A percentile compares a stretch with the other conserved stretches of the same genome.
Conservation (phyloP, 2,888 invertebrate genomes). For the Xylota sylvarum region DNA sequence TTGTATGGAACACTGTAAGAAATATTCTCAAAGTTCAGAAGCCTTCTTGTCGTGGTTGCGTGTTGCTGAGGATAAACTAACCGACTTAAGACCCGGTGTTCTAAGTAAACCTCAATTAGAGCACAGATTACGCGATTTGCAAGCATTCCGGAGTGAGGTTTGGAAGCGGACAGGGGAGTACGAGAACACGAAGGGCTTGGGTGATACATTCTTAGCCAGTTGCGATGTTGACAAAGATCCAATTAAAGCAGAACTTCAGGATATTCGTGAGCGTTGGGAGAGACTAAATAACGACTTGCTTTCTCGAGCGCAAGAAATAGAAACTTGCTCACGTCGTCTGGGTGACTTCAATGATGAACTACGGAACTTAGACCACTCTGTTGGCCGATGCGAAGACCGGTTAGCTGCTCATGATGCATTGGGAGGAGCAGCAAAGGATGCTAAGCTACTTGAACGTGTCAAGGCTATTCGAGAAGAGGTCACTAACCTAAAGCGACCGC, state of each 20-base stretch:
- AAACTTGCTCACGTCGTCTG: slow-evolving; percentile 92
- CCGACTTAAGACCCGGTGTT: slow-evolving; percentile 90
- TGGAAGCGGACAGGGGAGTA: slow-evolving; percentile 97
- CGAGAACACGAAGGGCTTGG: slow-evolving; percentile 93
- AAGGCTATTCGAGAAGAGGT: slow-evolving; percentile 93
- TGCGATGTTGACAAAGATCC: slow-evolving; percentile 97
- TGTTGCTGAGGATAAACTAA: slow-evolving; percentile 93
- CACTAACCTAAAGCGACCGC: slow-evolving; percentile 90
- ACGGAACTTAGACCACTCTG: slow-evolving; percentile 92
- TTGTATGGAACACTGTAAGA: slow-evolving; percentile 96
- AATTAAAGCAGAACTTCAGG: slow-evolving; percentile 92
- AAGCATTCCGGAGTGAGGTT: slow-evolving; percentile 95
- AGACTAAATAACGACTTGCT: slow-evolving; percentile 91
- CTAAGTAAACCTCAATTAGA: slow-evolving; percentile 95
- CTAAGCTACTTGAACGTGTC: slow-evolving; percentile 93
- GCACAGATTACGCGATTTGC: slow-evolving; percentile 94
- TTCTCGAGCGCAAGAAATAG: slow-evolving; percentile 85
- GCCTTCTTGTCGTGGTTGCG: slow-evolving; percentile 95
- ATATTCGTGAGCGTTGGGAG: slow-evolving; percentile 96
- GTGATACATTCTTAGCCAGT: slow-evolving; percentile 94
- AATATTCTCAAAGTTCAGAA: slow-evolving; percentile 94
- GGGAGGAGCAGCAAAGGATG: slow-evolving; percentile 91
- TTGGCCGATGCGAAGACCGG: slow-evolving; percentile 95
- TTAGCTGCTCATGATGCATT: slow-evolving; percentile 89
- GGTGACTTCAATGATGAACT: slow-evolving; percentile 94